Evolutionary conservation across 2,888 invertebrate genomes (phyloP), one percentile per base, ranked within the genome.

Genomic region (Eurytoma californica): DNA sequence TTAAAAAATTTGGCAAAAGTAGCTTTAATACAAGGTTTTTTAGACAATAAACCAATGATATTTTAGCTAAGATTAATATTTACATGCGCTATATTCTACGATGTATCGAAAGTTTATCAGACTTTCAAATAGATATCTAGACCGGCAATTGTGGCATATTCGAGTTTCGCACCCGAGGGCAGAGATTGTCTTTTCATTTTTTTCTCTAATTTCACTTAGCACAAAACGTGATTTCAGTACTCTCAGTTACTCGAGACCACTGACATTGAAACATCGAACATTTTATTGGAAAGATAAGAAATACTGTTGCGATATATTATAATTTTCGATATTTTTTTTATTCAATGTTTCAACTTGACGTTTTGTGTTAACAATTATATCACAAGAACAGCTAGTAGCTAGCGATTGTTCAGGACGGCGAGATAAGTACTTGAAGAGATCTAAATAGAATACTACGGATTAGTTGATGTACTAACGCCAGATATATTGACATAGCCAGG

Each of bases 341-440:
- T 39, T 39, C 39, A 9, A 39, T 30, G 51, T 69, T 69, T 55
- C 53, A 51, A 24, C 39, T 39, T 18, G 72, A 72, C 68, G 69
- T 72, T 76, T 80, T 74, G 77, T 80, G 77, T 74, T 80, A 70
- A 72, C 69, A 60, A 28, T 77, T 73, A 20, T 81, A 81, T 81
- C 81, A 79, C 81, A 79, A 78, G 72, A 72, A 58, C 58, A 79
- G 76, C 75, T 79, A 72, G 78, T 66, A 51, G 58, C 66, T 76
- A 81, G 80, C 67, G 57, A 63, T 60, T 61, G 75, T 39, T 72
- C 24, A 78, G 81, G 81, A 81, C 81, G 81, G 81, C 68, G 72
- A 80, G 55, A 78, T 79, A 58, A 80, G 53, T 30, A 53, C 61
- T 72, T 72, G 66, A 47, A 67, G 18, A 20, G 55, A 28, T 58